Evolutionary conservation across 2,113 vertebrate species (phyloP), one percentile per base, ranked within the genome.

Genomic region (Struthidea cinerea): DNA sequence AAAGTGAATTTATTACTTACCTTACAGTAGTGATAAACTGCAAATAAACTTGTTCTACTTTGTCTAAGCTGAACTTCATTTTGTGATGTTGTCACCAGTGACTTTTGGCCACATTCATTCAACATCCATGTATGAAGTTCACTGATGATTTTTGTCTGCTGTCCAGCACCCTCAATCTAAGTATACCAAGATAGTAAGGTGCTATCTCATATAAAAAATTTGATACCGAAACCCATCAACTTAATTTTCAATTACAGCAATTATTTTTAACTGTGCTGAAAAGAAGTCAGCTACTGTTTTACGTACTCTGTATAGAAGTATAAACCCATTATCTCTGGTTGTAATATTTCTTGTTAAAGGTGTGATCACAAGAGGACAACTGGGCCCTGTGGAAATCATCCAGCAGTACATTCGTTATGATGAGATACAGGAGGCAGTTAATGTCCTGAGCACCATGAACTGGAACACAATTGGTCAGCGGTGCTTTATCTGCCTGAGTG

Each of bases 371-470:
- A 97, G 93, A 81, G 98, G 98, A 61, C 98, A 98, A 67, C 92
- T 99, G 93, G 98, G 98, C 30, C 94, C 87, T 2, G 96, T 95
- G n/a, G 98, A 99, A 92, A 89, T 99, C 69, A 97, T 99, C 88
- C 98, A 98, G 87, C 98, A 99, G 84, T 97, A 99, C 47, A 93
- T 99, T 93, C 96, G 97, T 64, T 98, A 97, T 8, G 97, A 98
- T 16, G 98, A 99, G 96, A 97, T 99, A 61, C 94, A 75, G 5
- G 98, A 99, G 77, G 99, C 99, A 3, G 89, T 99, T 90, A 98
- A 97, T 68, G 95, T 99, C 94, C 97, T 99, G 92, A 98, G 97
- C 85, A 98, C 98, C 95, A 98, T 99, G 99, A 98, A 99, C 97
- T 99, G 99, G 99, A 98, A 99, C 97, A 98, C 90, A 1, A 96